Evolutionary conservation across 2,888 invertebrate genomes (phyloP), one percentile per base, ranked within the genome.

Genomic region (Zaprionus lineosus): DNA sequence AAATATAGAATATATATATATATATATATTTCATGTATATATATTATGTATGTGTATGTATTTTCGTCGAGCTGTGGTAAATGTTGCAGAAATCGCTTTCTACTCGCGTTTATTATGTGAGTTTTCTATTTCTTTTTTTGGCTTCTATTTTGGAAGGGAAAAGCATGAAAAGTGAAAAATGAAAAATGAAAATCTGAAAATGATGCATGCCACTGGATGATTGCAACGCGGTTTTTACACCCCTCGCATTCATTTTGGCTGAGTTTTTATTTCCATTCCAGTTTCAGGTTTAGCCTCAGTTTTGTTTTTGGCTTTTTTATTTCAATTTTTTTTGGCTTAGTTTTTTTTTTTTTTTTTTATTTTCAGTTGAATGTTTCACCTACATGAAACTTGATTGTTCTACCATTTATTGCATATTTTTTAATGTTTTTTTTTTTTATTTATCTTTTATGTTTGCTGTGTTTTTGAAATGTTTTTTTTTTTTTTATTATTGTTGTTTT

Each of bases 391-490:
- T 82, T 75, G 85, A 84, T 87, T 86, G 87, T 86, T 87, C 79
- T 67, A 63, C 77, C 87, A 84, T 84, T 79, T 79, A 87, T 87
- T 85, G 86, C 87, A 74, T 73, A 77, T 77, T 86, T 84, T 86
- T 74, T 69, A 3, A 6, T 76, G 81, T 67, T 51, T 65, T 64
- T 60, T 74, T 56, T 47, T 60, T 59, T n/a, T n/a, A n/a, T n/a
- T n/a, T n/a, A n/a, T n/a, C n/a, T n/a, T n/a, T n/a, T n/a, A n/a
- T n/a, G n/a, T n/a, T n/a, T n/a, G n/a, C n/a, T n/a, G n/a, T n/a
- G n/a, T n/a, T n/a, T n/a, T n/a, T n/a, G n/a, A n/a, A n/a, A n/a
- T n/a, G n/a, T n/a, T n/a, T n/a, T n/a, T n/a, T n/a, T n/a, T n/a
- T n/a, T n/a, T n/a, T n/a, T n/a, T n/a, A n/a, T n/a, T n/a, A n/a